Evolutionary conservation across 2,113 vertebrate genomes (phyloP).

Genomic region (Mellivora capensis): DNA sequence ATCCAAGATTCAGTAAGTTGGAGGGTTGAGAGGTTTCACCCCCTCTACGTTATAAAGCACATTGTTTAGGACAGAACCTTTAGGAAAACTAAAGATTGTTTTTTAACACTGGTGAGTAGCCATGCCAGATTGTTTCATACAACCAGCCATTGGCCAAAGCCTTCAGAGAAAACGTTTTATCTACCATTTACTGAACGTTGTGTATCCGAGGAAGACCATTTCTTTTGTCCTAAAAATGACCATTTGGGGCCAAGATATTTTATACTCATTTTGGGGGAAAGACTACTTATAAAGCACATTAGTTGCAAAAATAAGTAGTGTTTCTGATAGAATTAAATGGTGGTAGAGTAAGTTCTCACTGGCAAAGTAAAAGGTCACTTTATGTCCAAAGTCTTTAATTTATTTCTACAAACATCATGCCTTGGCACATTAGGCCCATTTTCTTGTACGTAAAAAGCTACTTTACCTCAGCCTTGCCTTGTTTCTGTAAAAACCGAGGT

Average conservation of each 20-base stretch:
- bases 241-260: neutral
- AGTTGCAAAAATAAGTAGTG: neutral
- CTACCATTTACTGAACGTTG: neutral
- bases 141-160: neutral
- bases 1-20: neutral
- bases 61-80: neutral
- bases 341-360: neutral
- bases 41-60: neutral
- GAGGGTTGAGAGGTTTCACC: neutral
- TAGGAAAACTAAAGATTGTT: neutral
- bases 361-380: neutral
- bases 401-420: conserved; percentile 13
- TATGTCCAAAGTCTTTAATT: conserved; percentile 3
- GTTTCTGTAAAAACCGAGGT: conserved; percentile 64
- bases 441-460: conserved; percentile 30
- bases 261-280: neutral
- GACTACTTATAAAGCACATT: neutral
- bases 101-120: neutral
- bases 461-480: conserved; percentile 46
- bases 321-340: conserved; percentile 33
- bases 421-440: neutral
- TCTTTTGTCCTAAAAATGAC: conserved; percentile 1
- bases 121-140: neutral
- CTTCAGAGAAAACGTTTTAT: neutral
- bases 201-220: neutral